Evolutionary conservation across 2,797 vertebrate species (phyloP).

Genomic region (Rhinoraja longicauda): DNA sequence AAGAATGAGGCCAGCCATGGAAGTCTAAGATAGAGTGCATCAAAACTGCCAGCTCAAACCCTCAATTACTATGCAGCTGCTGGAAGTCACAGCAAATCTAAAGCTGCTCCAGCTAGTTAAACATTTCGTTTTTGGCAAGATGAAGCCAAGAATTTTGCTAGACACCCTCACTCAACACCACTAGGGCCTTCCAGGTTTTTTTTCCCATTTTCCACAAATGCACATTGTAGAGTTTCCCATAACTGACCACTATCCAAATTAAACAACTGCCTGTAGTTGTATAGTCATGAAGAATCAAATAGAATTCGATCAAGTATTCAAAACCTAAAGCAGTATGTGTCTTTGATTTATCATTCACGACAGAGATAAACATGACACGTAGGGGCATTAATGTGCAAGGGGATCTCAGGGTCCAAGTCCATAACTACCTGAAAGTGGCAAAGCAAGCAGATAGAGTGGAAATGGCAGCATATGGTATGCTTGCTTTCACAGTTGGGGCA

Average conservation of each 20-base stretch:
- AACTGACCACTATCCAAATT: not conserved
- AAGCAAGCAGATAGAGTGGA: no score
- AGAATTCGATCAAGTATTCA: not conserved
- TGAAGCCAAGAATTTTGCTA: not conserved
- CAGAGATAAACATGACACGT: not conserved
- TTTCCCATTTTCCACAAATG: not conserved
- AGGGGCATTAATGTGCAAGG: no score
- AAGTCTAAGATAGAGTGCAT: not conserved
- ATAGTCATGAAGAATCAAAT: not conserved
- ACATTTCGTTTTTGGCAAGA: constrained; percentile 17
- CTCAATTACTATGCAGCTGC: not conserved
- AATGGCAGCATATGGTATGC: no score
- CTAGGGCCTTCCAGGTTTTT: not conserved
- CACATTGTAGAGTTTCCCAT: not conserved
- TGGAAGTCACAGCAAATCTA: not conserved
- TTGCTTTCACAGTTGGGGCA: no score
- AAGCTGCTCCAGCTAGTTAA: not conserved
- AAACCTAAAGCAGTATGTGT: not conserved
- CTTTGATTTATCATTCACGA: not conserved
- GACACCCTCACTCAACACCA: not conserved
- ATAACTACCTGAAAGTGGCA: no score
- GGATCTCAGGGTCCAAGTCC: no score
- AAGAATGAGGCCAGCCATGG: not conserved
- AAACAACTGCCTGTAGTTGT: not conserved
- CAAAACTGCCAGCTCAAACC: not conserved